Conservation (phyloP, 2,888 invertebrate genomes). For the Drosophila vallismaia region DNA sequence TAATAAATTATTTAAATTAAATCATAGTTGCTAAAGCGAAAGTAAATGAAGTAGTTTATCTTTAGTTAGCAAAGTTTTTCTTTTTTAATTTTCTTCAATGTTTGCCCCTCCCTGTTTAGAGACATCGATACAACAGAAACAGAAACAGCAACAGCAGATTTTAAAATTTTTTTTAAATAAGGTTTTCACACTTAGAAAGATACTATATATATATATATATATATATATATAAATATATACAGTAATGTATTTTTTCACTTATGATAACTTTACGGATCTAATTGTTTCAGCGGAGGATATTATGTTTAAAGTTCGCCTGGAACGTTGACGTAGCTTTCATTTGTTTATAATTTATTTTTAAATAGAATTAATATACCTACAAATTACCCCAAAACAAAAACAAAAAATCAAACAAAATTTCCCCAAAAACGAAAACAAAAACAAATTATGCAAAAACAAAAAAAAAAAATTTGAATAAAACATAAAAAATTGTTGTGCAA, state of each 20-base stretch:
- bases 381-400: constrained; percentile 27
- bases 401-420: constrained; percentile 28
- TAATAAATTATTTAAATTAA: constrained; percentile 45
- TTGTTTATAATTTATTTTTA: constrained; percentile 65
- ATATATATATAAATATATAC: constrained; percentile 19
- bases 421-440: constrained; percentile 17
- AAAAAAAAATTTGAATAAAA: constrained; percentile 42
- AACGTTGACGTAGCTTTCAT: constrained; percentile 59
- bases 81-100: constrained; percentile 38
- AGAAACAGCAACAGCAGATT: background rate
- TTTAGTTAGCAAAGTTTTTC: constrained; percentile 73
- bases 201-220: constrained; percentile 19
- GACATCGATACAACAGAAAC: background rate
- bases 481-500: constrained; percentile 60
- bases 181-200: constrained; percentile 14
- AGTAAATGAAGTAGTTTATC: constrained; percentile 24
- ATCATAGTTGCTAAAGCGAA: constrained; percentile 38
- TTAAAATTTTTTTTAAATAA: constrained; percentile 20
- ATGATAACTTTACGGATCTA: constrained; percentile 27
- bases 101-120: background rate
- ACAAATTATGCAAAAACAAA: constrained; percentile 14
- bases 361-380: constrained; percentile 41
- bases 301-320: constrained; percentile 40
- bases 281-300: constrained; percentile 48
- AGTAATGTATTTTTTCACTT: constrained; percentile 30